These are phyloP conservation scores for Himalopsyche tibetana DNA, from an alignment of 2,888 invertebrate species.

Conservation along the genomic window DNA sequence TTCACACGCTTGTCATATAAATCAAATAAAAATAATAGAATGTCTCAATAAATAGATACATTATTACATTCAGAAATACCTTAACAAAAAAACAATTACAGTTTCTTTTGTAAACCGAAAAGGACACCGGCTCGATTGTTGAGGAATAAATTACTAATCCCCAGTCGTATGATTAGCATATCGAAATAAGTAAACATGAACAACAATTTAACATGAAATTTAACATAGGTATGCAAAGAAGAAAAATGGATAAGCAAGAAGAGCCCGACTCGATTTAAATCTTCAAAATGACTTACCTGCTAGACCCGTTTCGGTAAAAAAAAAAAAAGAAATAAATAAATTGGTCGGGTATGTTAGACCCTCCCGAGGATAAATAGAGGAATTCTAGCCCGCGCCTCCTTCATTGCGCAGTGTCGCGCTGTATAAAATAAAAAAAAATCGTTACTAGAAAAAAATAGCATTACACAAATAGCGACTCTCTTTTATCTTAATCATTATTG, in stretches of 20 bases:
- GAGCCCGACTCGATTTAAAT: constrained; percentile 45
- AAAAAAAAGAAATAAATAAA: constrained; percentile 36
- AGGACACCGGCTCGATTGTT: not conserved
- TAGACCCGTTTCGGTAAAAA: constrained; percentile 47
- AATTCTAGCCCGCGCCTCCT: constrained; percentile 45
- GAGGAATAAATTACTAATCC: not conserved
- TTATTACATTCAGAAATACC: too few relatives aligned
- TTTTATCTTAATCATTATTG: too few relatives aligned
- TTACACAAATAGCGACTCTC: too few relatives aligned
- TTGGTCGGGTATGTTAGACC: constrained; percentile 44
- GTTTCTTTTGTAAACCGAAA: not conserved
- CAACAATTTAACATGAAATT: not conserved
- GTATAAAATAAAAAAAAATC: too few relatives aligned
- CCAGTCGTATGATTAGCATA: constrained; percentile 4
- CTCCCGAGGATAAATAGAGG: constrained; percentile 44
- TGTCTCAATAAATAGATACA: too few relatives aligned
- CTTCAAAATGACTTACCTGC: constrained; percentile 51
- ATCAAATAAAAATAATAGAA: too few relatives aligned
- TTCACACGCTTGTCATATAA: too few relatives aligned
- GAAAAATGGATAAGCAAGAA: constrained; percentile 4
- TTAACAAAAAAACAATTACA: not conserved
- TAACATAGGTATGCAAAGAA: constrained; percentile 33
- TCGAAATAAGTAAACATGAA: constrained; percentile 19
- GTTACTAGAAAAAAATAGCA: too few relatives aligned
- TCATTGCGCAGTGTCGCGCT: not conserved